phyloP scores from a whole-genome alignment of 2,888 invertebrate species.

The Epirrhoe tristata region DNA sequence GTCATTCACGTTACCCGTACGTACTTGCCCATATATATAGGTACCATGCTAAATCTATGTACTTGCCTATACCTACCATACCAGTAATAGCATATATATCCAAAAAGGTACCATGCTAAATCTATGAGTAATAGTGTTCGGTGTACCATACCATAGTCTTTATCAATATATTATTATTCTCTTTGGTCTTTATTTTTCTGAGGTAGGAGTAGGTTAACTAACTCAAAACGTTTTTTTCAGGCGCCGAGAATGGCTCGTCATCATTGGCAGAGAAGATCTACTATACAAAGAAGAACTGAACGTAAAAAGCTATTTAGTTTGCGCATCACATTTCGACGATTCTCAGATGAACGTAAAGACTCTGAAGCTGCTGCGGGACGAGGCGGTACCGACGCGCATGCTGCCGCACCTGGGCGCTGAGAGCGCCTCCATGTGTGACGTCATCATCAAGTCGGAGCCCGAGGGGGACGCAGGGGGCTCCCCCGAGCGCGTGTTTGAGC shows the following conservation, averaged over 20 bases:
- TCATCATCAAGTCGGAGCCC: conserved; percentile 29
- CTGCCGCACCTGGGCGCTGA: conserved; percentile 10
- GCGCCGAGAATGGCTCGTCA: conserved; percentile 28
- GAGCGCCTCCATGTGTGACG: conserved; percentile 20
- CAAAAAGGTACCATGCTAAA: no score
- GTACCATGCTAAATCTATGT: no score
- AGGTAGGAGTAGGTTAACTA: not conserved
- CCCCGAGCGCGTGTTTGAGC: conserved; percentile 21
- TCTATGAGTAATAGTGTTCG: no score
- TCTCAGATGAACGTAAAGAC: conserved; percentile 30
- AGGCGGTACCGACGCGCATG: conserved; percentile 22
- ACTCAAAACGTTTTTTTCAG: conserved; percentile 18
- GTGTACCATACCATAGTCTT: no score
- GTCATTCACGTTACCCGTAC: no score
- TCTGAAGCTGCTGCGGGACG: conserved; percentile 25
- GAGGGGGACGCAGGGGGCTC: not conserved
- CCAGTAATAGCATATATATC: no score
- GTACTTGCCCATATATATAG: no score
- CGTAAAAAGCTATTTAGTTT: conserved; percentile 28
- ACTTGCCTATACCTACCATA: no score
- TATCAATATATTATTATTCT: no score
- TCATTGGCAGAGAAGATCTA: conserved; percentile 32
- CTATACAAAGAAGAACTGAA: conserved; percentile 25
- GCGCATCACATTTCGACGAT: conserved; percentile 30
- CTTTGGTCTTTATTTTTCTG: no score